phyloP scores from a whole-genome alignment of 2,797 vertebrate species.

The Chiroxiphia lanceolata region DNA sequence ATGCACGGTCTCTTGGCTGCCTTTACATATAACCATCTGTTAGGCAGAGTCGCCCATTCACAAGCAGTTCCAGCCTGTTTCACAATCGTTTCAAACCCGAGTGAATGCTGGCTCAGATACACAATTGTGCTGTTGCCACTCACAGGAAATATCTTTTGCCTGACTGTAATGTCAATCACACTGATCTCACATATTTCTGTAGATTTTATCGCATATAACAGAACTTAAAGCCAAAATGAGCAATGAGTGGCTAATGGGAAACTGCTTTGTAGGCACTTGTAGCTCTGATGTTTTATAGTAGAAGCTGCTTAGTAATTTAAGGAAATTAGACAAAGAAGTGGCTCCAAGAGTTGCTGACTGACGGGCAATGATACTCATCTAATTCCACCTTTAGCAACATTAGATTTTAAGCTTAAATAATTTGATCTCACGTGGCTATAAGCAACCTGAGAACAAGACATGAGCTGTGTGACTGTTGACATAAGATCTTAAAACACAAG shows the following conservation, averaged over 20 bases:
- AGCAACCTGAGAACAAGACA: not conserved
- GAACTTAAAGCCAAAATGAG: not conserved
- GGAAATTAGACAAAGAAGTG: not conserved
- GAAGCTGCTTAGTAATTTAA: not conserved
- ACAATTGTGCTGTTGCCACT: not conserved
- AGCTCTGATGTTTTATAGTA: not conserved
- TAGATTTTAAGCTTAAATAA: not conserved
- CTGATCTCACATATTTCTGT: slow-evolving; percentile 7
- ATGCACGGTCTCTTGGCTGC: slow-evolving; percentile 16
- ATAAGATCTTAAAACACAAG: not conserved
- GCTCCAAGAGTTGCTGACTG: accelerated
- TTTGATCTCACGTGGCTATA: not conserved
- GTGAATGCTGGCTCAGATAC: not conserved
- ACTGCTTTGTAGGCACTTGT: not conserved
- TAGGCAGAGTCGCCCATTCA: not conserved
- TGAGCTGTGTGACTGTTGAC: not conserved
- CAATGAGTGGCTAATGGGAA: not conserved
- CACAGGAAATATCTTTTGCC: slow-evolving; percentile 36
- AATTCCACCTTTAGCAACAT: not conserved
- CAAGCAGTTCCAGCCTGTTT: slow-evolving; percentile 23
- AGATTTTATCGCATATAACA: slow-evolving; percentile 43
- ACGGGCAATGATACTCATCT: not conserved
- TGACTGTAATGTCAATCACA: not conserved
- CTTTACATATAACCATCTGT: slow-evolving; percentile 38
- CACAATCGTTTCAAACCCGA: not conserved